A percentile compares a stretch with the other conserved stretches of the same genome.
phyloP scores from a whole-genome alignment of 2,888 invertebrate species.

The Hydraecia micacea region DNA sequence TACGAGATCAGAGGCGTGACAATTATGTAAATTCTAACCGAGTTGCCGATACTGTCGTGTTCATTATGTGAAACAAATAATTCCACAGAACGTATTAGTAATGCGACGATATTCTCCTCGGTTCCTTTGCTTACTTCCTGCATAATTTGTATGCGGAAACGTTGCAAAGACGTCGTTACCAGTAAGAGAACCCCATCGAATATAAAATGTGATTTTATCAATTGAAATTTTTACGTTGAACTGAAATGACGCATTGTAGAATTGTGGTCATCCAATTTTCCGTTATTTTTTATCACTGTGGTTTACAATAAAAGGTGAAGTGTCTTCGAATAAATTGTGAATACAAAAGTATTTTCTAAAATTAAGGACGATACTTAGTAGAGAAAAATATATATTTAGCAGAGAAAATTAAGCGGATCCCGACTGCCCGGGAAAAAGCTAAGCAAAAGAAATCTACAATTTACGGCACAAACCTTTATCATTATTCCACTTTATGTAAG shows the following conservation, averaged over 20 bases:
- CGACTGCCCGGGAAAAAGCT: background rate
- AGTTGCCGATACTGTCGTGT: slow-evolving; percentile 30
- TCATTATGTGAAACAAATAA: slow-evolving; percentile 55
- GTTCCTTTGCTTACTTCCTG: slow-evolving; percentile 72
- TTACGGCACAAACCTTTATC: slow-evolving; percentile 29
- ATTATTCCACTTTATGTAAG: slow-evolving; percentile 20
- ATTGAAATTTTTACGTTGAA: slow-evolving; percentile 48
- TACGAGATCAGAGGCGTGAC: slow-evolving; percentile 20
- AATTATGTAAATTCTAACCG: slow-evolving; percentile 45
- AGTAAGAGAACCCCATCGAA: slow-evolving; percentile 61
- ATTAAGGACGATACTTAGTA: background rate
- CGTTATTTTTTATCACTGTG: background rate
- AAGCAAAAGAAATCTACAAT: slow-evolving; percentile 25
- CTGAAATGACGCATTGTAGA: slow-evolving; percentile 29
- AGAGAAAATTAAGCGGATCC: background rate
- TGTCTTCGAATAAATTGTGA: slow-evolving; percentile 12
- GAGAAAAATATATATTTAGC: background rate
- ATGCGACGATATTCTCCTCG: slow-evolving; percentile 66
- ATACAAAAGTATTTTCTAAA: slow-evolving; percentile 7
- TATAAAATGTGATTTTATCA: slow-evolving; percentile 49
- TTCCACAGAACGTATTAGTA: slow-evolving; percentile 64
- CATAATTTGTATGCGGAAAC: slow-evolving; percentile 75
- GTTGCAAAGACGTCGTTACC: slow-evolving; percentile 69
- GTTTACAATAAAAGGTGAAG: slow-evolving; percentile 1
- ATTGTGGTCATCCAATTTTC: slow-evolving; percentile 20